Evolutionary conservation across 2,888 invertebrate genomes (phyloP), one percentile per base, ranked within the genome.

Genomic region (Ennomos quercinarius): DNA sequence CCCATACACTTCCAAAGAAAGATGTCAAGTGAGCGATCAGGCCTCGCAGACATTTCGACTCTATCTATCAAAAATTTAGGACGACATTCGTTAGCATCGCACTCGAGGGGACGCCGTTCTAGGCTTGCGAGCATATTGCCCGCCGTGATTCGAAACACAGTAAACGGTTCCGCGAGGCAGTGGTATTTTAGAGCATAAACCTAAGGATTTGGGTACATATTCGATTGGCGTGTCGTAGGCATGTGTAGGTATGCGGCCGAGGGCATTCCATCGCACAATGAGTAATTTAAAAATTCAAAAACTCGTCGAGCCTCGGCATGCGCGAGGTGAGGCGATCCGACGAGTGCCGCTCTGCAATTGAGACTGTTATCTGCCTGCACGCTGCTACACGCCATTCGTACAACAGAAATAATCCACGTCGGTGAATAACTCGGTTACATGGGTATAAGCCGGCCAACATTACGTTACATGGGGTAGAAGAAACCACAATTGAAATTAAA

Each of bases 261-360:
- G 78, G 84, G 78, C 89, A 91, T 93, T 88, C 89, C 93, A 89
- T 90, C 84, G 89, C 79, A 92, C 93, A 93, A 93, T 93, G 93
- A 92, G 92, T 91, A 93, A 92, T 93, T 93, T 93, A 92, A 93
- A 93, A 93, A 93, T 93, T 93, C 91, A 93, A 91, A 93, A 92
- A 91, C 91, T 91, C 92, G 91, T 90, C 90, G 90, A 81, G 87
- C 72, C 83, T 80, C 78, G 82, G 78, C 81, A 80, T 84, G 80
- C 78, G 82, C 84, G 85, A 84, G 82, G 84, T 82, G 86, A 86
- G 83, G 85, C 85, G 85, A 86, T 87, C 81, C 84, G 82, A 83
- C 84, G 83, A 87, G 87, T 82, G 81, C 82, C 73, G 81, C 84
- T 82, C 81, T 84, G 89, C 87, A 91, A 91, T 91, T 86, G 89